A percentile compares a stretch with the other conserved stretches of the same genome.
phyloP scores from a whole-genome alignment of 2,797 vertebrate species.

The Sebastes kiyomatsui region DNA sequence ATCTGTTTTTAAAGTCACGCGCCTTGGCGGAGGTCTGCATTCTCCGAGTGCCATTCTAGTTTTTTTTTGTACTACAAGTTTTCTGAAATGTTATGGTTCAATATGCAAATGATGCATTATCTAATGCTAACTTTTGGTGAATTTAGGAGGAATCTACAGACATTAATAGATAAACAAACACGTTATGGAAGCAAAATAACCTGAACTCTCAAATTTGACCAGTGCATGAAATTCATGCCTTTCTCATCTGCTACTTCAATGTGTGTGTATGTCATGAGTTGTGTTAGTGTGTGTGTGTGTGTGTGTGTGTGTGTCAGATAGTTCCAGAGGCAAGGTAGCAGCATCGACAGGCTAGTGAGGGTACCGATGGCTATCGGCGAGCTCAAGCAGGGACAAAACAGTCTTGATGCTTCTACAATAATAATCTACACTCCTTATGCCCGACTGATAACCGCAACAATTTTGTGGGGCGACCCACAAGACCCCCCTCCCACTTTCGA shows the following conservation, averaged over 20 bases:
- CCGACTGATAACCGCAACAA: conserved; percentile 22
- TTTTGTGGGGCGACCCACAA: background rate
- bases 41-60: too few species aligned
- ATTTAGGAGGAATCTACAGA: too few species aligned
- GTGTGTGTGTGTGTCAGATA: conserved; percentile 18
- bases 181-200: background rate
- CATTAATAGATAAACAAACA: too few species aligned
- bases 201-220: background rate
- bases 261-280: background rate
- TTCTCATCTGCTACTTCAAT: background rate
- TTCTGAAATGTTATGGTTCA: too few species aligned
- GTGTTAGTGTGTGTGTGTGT: background rate
- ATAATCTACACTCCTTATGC: conserved; percentile 26
- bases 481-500: conserved; percentile 3
- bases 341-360: conserved; percentile 21
- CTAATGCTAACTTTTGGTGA: too few species aligned
- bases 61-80: too few species aligned
- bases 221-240: background rate
- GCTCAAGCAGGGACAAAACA: conserved; percentile 39
- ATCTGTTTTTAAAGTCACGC: too few species aligned
- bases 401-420: conserved; percentile 46
- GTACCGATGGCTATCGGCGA: conserved; percentile 34
- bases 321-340: conserved; percentile 18
- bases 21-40: too few species aligned
- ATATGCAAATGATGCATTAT: too few species aligned